Evolutionary conservation across 2,888 invertebrate genomes (phyloP).

Genomic region (Balanococcus diminutus): DNA sequence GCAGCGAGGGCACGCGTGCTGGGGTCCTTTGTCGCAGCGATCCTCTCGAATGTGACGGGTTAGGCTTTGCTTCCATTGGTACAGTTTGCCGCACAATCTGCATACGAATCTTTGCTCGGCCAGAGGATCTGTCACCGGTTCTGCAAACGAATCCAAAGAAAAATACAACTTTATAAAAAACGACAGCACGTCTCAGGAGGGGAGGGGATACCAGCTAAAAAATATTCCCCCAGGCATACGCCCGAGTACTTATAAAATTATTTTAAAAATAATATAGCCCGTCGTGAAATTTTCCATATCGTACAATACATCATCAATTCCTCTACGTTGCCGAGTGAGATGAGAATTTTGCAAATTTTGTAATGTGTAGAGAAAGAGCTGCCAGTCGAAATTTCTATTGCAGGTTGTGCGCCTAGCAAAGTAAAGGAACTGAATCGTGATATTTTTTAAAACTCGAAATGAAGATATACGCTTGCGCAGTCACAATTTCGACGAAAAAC

Average conservation of each 20-base stretch:
- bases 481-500: not conserved
- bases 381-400: not conserved
- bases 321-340: not conserved
- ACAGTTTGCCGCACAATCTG: constrained; percentile 74
- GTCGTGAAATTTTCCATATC: not conserved
- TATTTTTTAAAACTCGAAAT: not conserved
- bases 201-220: not conserved
- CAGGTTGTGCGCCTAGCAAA: not conserved
- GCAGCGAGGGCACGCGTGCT: constrained; percentile 71
- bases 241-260: not conserved
- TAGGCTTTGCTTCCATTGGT: constrained; percentile 66
- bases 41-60: constrained; percentile 63
- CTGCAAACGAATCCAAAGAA: constrained; percentile 52
- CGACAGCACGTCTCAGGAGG: too few relatives aligned
- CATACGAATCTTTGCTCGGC: constrained; percentile 57
- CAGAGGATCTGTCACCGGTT: constrained; percentile 46
- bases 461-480: not conserved
- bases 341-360: too few relatives aligned
- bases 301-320: not conserved
- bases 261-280: not conserved
- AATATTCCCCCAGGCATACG: not conserved
- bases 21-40: constrained; percentile 72
- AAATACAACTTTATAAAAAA: not conserved
- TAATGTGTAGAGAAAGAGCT: not conserved
- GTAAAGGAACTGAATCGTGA: constrained; percentile 5